These are phyloP conservation scores for Drosophila carrolli DNA, from an alignment of 1,140 invertebrate species.

Conservation along the genomic window DNA sequence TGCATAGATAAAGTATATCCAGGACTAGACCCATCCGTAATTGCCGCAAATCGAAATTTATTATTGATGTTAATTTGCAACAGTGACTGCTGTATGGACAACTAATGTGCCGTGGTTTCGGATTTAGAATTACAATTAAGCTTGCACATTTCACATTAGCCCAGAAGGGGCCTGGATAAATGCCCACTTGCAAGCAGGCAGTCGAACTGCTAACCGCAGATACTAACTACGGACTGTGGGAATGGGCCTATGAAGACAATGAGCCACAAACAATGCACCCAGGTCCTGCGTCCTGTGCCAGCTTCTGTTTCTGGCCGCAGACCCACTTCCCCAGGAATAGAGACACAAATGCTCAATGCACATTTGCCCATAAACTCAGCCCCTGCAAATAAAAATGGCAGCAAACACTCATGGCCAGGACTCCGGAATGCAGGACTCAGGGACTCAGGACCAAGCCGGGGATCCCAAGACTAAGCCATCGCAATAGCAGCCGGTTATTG, in stretches of 20 bases:
- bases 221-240: constrained; percentile 23
- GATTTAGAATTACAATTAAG: constrained; percentile 56
- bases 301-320: constrained; percentile 1
- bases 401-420: constrained; percentile 64
- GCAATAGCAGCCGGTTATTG: constrained; percentile 47
- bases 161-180: constrained; percentile 20
- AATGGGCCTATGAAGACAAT: constrained; percentile 39
- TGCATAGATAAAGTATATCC: constrained; percentile 7
- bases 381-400: constrained; percentile 73
- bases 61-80: constrained; percentile 79
- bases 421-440: constrained; percentile 26
- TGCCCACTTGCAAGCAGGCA: constrained; percentile 14
- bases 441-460: constrained; percentile 7
- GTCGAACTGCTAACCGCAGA: constrained; percentile 46
- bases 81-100: constrained; percentile 39
- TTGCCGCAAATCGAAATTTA: constrained; percentile 78
- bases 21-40: constrained; percentile 43
- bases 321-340: constrained; percentile 27
- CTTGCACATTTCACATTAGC: constrained; percentile 57
- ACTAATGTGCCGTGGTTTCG: constrained; percentile 56
- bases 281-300: background rate
- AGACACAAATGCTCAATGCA: constrained; percentile 62
- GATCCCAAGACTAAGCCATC: constrained; percentile 28
- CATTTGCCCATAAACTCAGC: constrained; percentile 62
- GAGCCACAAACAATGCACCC: constrained; percentile 51